Conservation (phyloP, 1,140 invertebrate species). For the Drosophila murphyi region DNA sequence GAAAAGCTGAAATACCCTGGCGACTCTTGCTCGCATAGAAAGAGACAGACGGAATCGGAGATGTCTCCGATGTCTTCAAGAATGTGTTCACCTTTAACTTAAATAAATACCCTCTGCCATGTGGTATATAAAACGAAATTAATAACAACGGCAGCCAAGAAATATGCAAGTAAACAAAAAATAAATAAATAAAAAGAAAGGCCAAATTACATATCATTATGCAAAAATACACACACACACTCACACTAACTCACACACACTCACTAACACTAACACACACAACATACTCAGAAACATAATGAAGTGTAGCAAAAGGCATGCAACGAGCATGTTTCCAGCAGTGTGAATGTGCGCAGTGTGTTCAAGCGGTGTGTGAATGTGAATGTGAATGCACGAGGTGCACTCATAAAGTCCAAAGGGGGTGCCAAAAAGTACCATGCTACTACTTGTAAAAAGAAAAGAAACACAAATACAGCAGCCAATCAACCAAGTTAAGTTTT, state of each 20-base stretch:
- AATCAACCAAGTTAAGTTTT: too few relatives aligned
- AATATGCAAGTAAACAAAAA: constrained; percentile 42
- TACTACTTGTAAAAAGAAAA: too few relatives aligned
- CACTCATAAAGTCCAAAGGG: background rate
- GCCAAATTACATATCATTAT: constrained; percentile 78
- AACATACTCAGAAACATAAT: constrained; percentile 42
- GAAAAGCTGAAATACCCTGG: too few relatives aligned
- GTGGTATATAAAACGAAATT: constrained; percentile 14
- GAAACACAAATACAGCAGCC: too few relatives aligned
- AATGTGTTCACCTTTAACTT: too few relatives aligned
- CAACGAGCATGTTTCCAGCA: constrained; percentile 20
- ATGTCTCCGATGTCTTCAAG: too few relatives aligned
- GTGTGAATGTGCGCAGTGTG: constrained; percentile 8
- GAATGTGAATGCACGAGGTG: constrained; percentile 20
- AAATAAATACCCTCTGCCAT: too few relatives aligned
- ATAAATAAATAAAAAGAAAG: constrained; percentile 55
- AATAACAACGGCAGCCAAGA: constrained; percentile 35
- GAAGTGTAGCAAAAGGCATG: constrained; percentile 67
- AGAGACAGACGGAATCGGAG: too few relatives aligned
- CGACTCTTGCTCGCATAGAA: too few relatives aligned
- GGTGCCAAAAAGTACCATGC: background rate
- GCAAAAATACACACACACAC: constrained; percentile 35
- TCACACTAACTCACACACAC: background rate
- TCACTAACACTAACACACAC: too few relatives aligned
- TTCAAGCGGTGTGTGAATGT: constrained; percentile 9